Conservation (phyloP, 2,797 vertebrate genomes). For the Oceanodroma leucorhoa region DNA sequence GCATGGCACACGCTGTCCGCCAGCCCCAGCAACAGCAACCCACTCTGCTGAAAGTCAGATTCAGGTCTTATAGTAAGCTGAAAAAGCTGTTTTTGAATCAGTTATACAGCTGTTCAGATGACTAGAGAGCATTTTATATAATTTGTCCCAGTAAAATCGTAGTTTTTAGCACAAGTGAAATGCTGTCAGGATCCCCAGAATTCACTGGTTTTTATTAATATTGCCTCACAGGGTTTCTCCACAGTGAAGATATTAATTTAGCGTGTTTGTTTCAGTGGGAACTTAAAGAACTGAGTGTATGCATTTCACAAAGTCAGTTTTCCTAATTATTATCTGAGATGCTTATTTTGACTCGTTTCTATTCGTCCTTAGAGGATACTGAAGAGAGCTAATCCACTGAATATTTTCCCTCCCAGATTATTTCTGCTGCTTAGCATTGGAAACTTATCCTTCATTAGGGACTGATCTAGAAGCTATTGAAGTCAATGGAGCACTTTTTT, state of each 20-base stretch:
- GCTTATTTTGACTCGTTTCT: conserved; percentile 21
- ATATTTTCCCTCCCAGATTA: background rate
- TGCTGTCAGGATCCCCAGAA: background rate
- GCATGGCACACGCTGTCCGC: fast-evolving
- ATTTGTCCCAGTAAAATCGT: background rate
- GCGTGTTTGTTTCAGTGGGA: background rate
- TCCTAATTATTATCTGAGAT: conserved; percentile 5
- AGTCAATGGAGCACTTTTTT: background rate
- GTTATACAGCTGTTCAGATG: background rate
- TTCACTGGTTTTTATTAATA: background rate
- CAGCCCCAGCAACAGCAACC: background rate
- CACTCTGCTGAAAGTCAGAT: background rate
- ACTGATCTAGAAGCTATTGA: background rate
- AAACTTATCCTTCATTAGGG: conserved; percentile 2
- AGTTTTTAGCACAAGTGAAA: background rate
- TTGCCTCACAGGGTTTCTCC: background rate
- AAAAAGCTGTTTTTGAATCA: background rate
- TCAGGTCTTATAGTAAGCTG: background rate
- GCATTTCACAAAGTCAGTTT: conserved; percentile 3
- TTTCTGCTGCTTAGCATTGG: background rate
- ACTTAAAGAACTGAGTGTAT: background rate
- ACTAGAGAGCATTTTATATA: background rate
- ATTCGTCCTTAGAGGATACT: background rate
- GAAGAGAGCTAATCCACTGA: conserved; percentile 2
- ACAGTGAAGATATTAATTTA: background rate